Conservation (phyloP, 2,113 vertebrate genomes). For the Chaetodon auriga region DNA sequence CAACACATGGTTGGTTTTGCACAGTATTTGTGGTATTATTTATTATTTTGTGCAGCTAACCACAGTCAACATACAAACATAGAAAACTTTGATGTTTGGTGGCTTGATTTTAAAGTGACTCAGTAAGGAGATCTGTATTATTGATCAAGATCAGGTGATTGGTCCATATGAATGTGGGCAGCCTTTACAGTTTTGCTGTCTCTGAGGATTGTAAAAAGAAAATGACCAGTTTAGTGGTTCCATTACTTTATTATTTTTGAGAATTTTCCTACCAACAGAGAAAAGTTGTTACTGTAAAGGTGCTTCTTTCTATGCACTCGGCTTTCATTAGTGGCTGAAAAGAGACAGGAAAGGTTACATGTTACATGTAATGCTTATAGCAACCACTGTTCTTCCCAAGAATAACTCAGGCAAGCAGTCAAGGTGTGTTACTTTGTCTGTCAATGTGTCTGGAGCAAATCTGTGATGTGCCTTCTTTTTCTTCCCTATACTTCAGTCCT, state of each 20-base stretch:
- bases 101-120: background rate
- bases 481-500: background rate
- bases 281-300: background rate
- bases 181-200: background rate
- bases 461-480: background rate
- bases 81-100: background rate
- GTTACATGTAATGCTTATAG: background rate
- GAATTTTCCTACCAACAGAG: background rate
- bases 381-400: background rate
- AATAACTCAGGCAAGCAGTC: background rate
- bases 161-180: background rate
- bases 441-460: background rate
- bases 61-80: too few species aligned
- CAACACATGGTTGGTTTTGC: background rate
- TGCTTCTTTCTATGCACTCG: background rate
- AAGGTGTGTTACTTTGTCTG: background rate
- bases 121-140: background rate
- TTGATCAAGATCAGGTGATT: background rate
- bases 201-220: background rate
- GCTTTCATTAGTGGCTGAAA: background rate
- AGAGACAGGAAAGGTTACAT: background rate
- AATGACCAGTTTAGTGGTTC: background rate
- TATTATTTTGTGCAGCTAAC: conserved; percentile 3
- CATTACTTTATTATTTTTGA: background rate
- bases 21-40: conserved; percentile 22